Evolutionary conservation across 2,797 vertebrate genomes (phyloP), one percentile per base, ranked within the genome.

Genomic region (Poecilia gillii): DNA sequence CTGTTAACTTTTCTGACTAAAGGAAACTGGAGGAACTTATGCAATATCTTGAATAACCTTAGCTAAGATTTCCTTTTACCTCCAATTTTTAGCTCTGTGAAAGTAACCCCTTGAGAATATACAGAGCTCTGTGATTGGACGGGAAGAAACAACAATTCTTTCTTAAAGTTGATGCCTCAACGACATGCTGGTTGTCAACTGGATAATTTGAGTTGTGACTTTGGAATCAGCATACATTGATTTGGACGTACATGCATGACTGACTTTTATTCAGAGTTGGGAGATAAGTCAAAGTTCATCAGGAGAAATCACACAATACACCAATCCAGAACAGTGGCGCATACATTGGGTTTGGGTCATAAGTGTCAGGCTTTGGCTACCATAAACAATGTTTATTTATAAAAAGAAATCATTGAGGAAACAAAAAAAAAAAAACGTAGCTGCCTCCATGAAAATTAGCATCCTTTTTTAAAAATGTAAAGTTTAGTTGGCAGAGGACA

Each of bases 21-120:
- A 18, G 47, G 47, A 9, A 20, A 49, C 57, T 39, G 41, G 25
- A 41, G 73, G 77, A 59, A 71, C 71, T 84, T 55, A 73, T 64
- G 46, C 77, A 77, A 80, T 80, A 87, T 85, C 76, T 84, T 76
- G 78, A 85, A 73, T n/a, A 68, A 76, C 66, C 72, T 81, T 51
- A 33, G 43, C 46, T 39, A 41, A 68, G 71, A 14, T 45, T 28
- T 71, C 25, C 23, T 57, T n/a, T 78, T 14, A 55, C 31, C 23
- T 80, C 12, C 36, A n/a, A 70, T 45, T 53, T 78, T 80, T 36
- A 73, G 49, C 46, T 62, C 47, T 71, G 31, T 59, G n/a, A 76
- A 70, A 84, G 75, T 45, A 2, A 33, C 66, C 28, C 80, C 0
- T 66, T 12, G 39, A 36, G 16, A 8, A 68, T 41, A 25, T 59